Conservation (phyloP, 2,113 vertebrate genomes). For the Silurus glanis region DNA sequence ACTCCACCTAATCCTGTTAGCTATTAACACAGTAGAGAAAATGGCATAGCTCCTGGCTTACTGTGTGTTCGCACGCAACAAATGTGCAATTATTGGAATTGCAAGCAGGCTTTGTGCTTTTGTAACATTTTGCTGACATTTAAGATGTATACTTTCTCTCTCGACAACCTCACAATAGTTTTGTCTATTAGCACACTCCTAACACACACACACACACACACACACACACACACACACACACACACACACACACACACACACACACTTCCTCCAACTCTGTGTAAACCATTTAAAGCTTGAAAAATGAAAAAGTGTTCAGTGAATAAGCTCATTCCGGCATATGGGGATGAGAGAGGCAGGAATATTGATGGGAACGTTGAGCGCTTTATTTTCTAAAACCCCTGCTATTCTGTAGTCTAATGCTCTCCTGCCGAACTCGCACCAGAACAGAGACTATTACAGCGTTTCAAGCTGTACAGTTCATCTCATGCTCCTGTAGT, state of each 20-base stretch:
- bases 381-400: conserved; percentile 21
- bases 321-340: conserved; percentile 41
- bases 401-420: conserved; percentile 45
- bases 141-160: conserved; percentile 31
- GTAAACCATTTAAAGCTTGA: conserved; percentile 50
- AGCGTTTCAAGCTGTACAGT: conserved; percentile 38
- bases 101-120: conserved; percentile 20
- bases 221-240: neutral
- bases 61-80: neutral
- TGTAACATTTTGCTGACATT: conserved; percentile 49
- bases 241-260: conserved; percentile 11
- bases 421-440: conserved; percentile 49
- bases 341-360: conserved; percentile 10
- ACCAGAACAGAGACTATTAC: conserved; percentile 43
- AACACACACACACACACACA: conserved; percentile 9
- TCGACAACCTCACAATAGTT: conserved; percentile 38
- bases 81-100: no score
- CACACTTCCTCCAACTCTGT: neutral
- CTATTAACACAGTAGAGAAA: neutral
- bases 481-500: conserved; percentile 36
- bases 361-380: conserved; percentile 34
- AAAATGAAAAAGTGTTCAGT: conserved; percentile 41
- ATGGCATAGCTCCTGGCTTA: neutral
- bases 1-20: neutral
- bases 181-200: conserved; percentile 33